Base-by-base conservation (phyloP, 2,888 invertebrate genomes). In the Auanema sp. region DNA sequence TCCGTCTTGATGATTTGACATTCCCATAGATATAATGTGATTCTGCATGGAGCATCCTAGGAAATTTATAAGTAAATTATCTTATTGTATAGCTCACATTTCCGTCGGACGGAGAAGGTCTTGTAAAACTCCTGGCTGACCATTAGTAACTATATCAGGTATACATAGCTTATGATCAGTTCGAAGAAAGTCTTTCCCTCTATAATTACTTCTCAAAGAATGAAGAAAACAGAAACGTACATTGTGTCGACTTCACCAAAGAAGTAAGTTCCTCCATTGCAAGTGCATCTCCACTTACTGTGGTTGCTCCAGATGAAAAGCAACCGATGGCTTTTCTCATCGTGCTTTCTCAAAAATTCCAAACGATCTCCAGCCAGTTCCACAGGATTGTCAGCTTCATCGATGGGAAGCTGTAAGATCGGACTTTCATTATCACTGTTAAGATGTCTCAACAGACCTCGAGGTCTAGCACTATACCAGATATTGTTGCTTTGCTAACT, bases 181-280 rank as follows among this genome's bases (percentile, higher is more conserved):
- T 24, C 68, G 64, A 58, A 73, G 65, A 25, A 76, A 72, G 4
- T 57, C 63, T 14, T 61, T 60, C 6, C 75, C 77, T 18, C 70
- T 74, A 76, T 84, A 84, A 64, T 83, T 78, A 63, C 43, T 53
- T 16, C 53, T 16, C 10, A 24, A 24, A 40, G 6, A 14, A 10
- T 40, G 10, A 16, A n/a, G 10, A n/a, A 14, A 23, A 10, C 6
- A 55, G 41, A 55, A n/a, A 44, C 66, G 40, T 41, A 75, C 75
- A 75, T 65, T 8, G 60, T 63, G 80, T 89, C 89, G 85, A 95
- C 95, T 60, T 89, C 90, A 1, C 95, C 97, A 83, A 97, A 97
- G 86, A 98, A 98, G 12, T 88, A 88, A 83, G 94, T 95, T 0
- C 95, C 95, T 2, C 97, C 97, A 40, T 91, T 90, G 84, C 97